Evolutionary conservation across 2,888 invertebrate genomes (phyloP), one percentile per base, ranked within the genome.

Genomic region (Calliphora vomitoria): DNA sequence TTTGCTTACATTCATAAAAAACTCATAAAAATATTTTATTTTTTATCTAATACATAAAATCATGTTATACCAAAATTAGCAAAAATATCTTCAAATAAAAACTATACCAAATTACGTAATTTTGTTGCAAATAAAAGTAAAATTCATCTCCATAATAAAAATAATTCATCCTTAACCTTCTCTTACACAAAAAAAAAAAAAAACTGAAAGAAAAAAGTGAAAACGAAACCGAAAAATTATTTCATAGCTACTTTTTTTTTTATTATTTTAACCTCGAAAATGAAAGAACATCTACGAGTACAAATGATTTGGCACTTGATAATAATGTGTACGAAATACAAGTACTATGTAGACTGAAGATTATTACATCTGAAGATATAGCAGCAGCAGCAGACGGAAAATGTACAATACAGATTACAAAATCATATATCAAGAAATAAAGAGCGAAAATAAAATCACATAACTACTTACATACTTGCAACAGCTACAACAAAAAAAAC

Each of bases 301-400:
- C 10, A 35, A 8, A 44, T 35, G 64, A 78, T 69, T 79, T 78
- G 66, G 74, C 78, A 82, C 47, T 74, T 82, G 72, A 53, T 82
- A 25, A 78, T 72, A 64, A 76, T 74, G 79, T 68, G 50, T 76
- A 62, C 66, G n/a, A 81, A 71, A 64, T 53, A 18, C 11, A 13
- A 8, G 11, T 3, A 25, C 35, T 13, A n/a, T n/a, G n/a, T n/a
- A n/a, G n/a, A 69, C 62, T 55, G 25, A 53, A 69, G 76, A 47
- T 35, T 64, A 41, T 44, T 71, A 55, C 35, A 58, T 44, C n/a
- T 11, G 10, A 53, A 74, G 20, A 41, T n/a, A 66, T 8, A 44
- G 44, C 13, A 44, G 13, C 8, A 53, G 2, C 41, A 41, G 4
- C 47, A 66, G n/a, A n/a, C 5, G 8, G 31, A 53, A 78, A 31